Conservation (phyloP, 1,140 invertebrate genomes). For the Thaumetopoea pityocampa region DNA sequence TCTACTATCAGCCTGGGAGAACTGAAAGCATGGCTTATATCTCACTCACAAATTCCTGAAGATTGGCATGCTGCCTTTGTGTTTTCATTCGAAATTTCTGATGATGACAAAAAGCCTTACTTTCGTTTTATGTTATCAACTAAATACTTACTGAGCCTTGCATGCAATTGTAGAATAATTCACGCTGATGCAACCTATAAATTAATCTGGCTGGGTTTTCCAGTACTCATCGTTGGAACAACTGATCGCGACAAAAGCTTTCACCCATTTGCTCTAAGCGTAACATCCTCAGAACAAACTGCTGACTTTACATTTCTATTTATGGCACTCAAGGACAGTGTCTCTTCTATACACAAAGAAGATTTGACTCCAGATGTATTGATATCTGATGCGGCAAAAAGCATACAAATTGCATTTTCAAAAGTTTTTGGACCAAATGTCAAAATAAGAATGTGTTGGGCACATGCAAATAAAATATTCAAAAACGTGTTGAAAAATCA, state of each 20-base stretch:
- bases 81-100: constrained; percentile 9
- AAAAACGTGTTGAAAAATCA: constrained; percentile 9
- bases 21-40: constrained; percentile 13
- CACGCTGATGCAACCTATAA: constrained; percentile 31
- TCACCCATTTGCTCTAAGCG: constrained; percentile 8
- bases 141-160: constrained; percentile 17
- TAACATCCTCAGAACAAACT: constrained; percentile 7
- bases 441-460: constrained; percentile 1
- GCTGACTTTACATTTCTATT: constrained; percentile 12
- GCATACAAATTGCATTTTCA: constrained; percentile 7
- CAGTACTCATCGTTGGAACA: constrained; percentile 23
- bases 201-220: constrained; percentile 32
- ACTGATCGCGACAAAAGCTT: constrained; percentile 23
- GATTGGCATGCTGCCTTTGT: constrained; percentile 21
- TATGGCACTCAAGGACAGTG: background rate
- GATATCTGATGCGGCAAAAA: constrained; percentile 6
- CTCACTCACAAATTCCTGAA: constrained; percentile 14
- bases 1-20: constrained; percentile 17
- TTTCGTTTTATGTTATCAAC: constrained; percentile 22
- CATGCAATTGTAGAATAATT: constrained; percentile 6
- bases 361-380: constrained; percentile 10
- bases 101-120: background rate
- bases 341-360: background rate
- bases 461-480: constrained; percentile 7
- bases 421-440: background rate